A percentile compares a stretch with the other conserved stretches of the same genome.
These are phyloP conservation scores for Calycopis cecrops DNA, from an alignment of 1,140 invertebrate genomes.

Conservation along the genomic window DNA sequence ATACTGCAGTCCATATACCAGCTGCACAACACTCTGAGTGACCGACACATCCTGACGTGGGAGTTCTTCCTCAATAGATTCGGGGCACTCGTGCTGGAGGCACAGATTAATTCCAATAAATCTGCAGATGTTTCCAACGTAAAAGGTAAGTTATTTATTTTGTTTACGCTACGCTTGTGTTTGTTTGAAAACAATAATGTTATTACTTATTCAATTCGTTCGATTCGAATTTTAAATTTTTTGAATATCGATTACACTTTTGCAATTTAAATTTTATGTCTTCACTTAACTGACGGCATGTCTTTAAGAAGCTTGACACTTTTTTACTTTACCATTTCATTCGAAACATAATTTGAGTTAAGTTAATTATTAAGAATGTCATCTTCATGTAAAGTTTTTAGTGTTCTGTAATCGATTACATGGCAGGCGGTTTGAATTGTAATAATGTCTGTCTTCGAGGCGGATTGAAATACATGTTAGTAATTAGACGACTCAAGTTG, in stretches of 20 bases:
- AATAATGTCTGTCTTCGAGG: too few relatives aligned
- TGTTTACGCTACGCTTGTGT: not conserved
- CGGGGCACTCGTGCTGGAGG: slow-evolving; percentile 96
- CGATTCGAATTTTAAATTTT: slow-evolving; percentile 8
- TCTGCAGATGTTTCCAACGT: slow-evolving; percentile 87
- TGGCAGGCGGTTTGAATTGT: too few relatives aligned
- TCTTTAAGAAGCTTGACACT: too few relatives aligned
- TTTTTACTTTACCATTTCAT: too few relatives aligned
- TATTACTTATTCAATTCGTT: slow-evolving; percentile 1
- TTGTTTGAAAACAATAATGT: not conserved
- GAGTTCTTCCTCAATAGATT: slow-evolving; percentile 99
- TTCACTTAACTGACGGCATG: too few relatives aligned
- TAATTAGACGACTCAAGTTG: not conserved
- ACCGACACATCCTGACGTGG: slow-evolving; percentile 94
- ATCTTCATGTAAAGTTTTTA: too few relatives aligned
- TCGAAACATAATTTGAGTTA: too few relatives aligned
- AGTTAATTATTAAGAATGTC: too few relatives aligned
- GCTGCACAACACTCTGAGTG: slow-evolving; percentile 93
- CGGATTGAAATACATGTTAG: too few relatives aligned
- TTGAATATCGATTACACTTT: not conserved
- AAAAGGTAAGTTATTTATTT: slow-evolving; percentile 78
- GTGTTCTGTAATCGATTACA: too few relatives aligned
- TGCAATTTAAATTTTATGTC: too few relatives aligned
- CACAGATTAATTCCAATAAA: slow-evolving; percentile 92
- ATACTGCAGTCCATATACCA: slow-evolving; percentile 97